Evolutionary conservation across 2,113 vertebrate species (phyloP).

Genomic region (Pholis gunnellus): DNA sequence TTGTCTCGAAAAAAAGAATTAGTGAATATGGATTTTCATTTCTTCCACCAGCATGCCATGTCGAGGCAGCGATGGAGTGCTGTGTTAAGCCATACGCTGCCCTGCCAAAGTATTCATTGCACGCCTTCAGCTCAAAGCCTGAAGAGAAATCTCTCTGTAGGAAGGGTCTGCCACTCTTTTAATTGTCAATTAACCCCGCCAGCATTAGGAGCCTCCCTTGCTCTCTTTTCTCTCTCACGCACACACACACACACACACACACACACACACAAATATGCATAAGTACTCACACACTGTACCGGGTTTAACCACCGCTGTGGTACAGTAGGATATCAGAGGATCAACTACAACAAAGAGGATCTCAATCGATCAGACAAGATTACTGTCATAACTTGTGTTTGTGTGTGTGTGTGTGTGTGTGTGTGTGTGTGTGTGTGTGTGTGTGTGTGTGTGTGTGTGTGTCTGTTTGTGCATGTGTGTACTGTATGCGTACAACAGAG

Average conservation of each 20-base stretch:
- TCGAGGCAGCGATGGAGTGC: constrained; percentile 19
- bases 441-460: background rate
- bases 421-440: constrained; percentile 2
- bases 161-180: constrained; percentile 75
- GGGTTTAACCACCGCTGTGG: constrained; percentile 56
- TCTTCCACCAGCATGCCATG: constrained; percentile 30
- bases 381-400: constrained; percentile 49
- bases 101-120: constrained; percentile 77
- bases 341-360: constrained; percentile 76
- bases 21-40: constrained; percentile 67
- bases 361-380: constrained; percentile 66
- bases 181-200: constrained; percentile 83
- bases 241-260: constrained; percentile 15
- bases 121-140: constrained; percentile 77
- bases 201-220: constrained; percentile 42
- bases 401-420: background rate
- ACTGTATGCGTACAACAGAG: constrained; percentile 9
- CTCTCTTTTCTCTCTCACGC: constrained; percentile 27
- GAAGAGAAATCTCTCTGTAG: constrained; percentile 77
- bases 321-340: constrained; percentile 69
- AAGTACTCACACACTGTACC: constrained; percentile 23
- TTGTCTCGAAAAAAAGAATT: constrained; percentile 60
- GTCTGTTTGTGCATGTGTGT: background rate
- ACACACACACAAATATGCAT: constrained; percentile 21
- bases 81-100: constrained; percentile 46